These are phyloP conservation scores for Heliconius sara DNA, from an alignment of 2,888 invertebrate species.

Conservation along the genomic window DNA sequence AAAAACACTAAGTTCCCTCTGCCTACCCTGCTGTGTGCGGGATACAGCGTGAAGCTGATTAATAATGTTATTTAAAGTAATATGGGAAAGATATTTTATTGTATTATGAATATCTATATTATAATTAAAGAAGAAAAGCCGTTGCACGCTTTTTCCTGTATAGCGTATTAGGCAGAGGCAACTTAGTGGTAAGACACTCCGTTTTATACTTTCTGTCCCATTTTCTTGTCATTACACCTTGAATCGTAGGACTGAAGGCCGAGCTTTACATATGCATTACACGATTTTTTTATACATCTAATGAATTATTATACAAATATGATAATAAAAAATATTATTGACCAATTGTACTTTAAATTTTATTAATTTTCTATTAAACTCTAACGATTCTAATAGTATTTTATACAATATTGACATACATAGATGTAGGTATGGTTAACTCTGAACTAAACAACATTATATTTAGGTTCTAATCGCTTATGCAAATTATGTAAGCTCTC, in stretches of 20 bases:
- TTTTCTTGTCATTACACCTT: not conserved
- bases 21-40: too few species aligned
- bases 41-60: too few species aligned
- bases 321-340: too few species aligned
- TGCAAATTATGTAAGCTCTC: conserved; percentile 38
- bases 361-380: too few species aligned
- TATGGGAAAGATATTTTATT: not conserved
- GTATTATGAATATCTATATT: not conserved
- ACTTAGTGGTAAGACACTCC: too few species aligned
- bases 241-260: not conserved
- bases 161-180: too few species aligned
- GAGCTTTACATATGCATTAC: not conserved
- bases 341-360: too few species aligned
- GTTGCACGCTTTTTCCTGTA: too few species aligned
- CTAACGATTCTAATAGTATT: too few species aligned
- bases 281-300: not conserved
- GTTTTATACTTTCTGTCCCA: too few species aligned
- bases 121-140: not conserved
- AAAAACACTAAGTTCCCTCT: too few species aligned
- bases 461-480: conserved; percentile 32
- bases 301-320: not conserved
- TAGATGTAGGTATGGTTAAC: not conserved
- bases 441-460: conserved; percentile 3
- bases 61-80: not conserved
- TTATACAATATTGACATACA: not conserved